These are phyloP conservation scores for Neoseiulus cucumeris DNA, from an alignment of 1,140 invertebrate species.

Conservation along the genomic window DNA sequence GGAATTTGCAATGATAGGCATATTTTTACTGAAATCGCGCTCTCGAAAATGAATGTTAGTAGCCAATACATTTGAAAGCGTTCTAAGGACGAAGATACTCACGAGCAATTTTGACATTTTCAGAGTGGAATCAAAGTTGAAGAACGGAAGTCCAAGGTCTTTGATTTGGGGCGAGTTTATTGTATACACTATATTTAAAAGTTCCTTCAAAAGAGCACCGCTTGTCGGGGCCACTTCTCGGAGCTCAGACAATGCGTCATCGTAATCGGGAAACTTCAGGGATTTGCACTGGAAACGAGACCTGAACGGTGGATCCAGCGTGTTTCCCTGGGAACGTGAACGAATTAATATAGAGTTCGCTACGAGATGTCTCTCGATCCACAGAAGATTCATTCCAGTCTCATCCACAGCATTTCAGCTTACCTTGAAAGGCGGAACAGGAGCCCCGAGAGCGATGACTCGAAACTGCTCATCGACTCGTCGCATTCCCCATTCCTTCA, in stretches of 20 bases:
- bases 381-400: not conserved
- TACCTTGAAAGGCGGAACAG: slow-evolving; percentile 48
- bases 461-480: slow-evolving; percentile 75
- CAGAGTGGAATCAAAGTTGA: not conserved
- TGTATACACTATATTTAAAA: slow-evolving; percentile 1
- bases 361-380: no score
- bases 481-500: slow-evolving; percentile 66
- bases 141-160: not conserved
- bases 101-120: not conserved
- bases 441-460: slow-evolving; percentile 69
- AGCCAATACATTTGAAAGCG: no score
- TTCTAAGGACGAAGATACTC: not conserved
- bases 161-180: not conserved
- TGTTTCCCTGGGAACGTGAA: slow-evolving; percentile 48
- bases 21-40: no score
- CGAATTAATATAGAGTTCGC: not conserved
- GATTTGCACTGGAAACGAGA: slow-evolving; percentile 71
- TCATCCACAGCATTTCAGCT: not conserved
- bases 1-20: not conserved
- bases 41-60: no score
- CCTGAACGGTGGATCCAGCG: slow-evolving; percentile 78
- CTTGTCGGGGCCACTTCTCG: not conserved
- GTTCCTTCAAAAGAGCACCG: not conserved
- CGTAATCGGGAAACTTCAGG: slow-evolving; percentile 11
- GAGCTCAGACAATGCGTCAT: not conserved